Evolutionary conservation across 2,797 vertebrate genomes (phyloP).

Genomic region (Cirrhinus mrigala): DNA sequence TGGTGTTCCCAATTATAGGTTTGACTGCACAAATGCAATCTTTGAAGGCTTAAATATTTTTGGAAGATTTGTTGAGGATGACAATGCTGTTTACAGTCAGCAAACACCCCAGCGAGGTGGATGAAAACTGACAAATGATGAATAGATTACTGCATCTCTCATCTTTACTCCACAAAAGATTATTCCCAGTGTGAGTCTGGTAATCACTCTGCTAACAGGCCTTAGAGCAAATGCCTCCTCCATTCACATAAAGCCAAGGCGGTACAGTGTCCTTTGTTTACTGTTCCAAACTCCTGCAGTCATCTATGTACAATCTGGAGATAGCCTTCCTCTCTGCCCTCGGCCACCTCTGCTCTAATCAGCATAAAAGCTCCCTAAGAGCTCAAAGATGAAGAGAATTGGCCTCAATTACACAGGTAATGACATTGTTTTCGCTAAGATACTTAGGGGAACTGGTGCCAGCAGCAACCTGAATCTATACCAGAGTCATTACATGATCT

Average conservation of each 20-base stretch:
- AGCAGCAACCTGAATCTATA: slow-evolving; percentile 50
- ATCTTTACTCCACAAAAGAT: slow-evolving; percentile 18
- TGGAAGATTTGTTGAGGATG: background rate
- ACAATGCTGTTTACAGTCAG: slow-evolving; percentile 24
- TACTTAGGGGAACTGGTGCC: slow-evolving; percentile 45
- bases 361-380: slow-evolving; percentile 60
- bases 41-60: slow-evolving; percentile 23
- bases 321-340: slow-evolving; percentile 25
- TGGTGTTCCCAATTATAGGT: background rate
- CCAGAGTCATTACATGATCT: slow-evolving; percentile 56
- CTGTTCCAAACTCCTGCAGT: slow-evolving; percentile 38
- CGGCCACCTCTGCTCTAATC: slow-evolving; percentile 49
- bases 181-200: slow-evolving; percentile 20
- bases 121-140: slow-evolving; percentile 26
- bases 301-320: slow-evolving; percentile 38
- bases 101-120: background rate
- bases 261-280: slow-evolving; percentile 39
- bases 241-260: slow-evolving; percentile 36
- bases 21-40: background rate
- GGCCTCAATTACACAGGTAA: slow-evolving; percentile 61
- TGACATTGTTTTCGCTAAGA: slow-evolving; percentile 53
- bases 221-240: slow-evolving; percentile 2
- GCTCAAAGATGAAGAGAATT: slow-evolving; percentile 53
- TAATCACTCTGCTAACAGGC: slow-evolving; percentile 23
- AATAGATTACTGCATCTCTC: slow-evolving; percentile 19